Evolutionary conservation across 2,797 vertebrate species (phyloP).

Genomic region (Macropus fuliginosus): DNA sequence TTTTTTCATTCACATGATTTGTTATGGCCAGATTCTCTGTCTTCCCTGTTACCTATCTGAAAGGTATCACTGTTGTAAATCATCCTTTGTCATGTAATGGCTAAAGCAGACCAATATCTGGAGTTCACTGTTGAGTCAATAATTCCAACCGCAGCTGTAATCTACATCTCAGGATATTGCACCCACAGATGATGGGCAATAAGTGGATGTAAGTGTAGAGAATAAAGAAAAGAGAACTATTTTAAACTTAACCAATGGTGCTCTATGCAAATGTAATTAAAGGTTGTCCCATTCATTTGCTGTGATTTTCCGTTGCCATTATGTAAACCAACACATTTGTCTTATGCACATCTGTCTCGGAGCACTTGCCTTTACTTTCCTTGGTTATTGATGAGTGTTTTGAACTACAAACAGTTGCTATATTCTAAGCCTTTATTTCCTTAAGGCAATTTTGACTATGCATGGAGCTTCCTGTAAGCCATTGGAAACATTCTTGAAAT

Average conservation of each 20-base stretch:
- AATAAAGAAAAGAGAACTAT: constrained; percentile 49
- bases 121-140: constrained; percentile 17
- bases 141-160: not conserved
- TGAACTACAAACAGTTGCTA: constrained; percentile 51
- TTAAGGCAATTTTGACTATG: constrained; percentile 67
- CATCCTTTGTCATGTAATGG: not conserved
- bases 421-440: constrained; percentile 62
- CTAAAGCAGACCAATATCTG: constrained; percentile 1
- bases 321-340: constrained; percentile 38
- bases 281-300: constrained; percentile 53
- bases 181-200: constrained; percentile 2
- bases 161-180: constrained; percentile 28
- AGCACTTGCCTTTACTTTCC: constrained; percentile 50
- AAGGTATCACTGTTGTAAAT: constrained; percentile 12
- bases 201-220: constrained; percentile 40
- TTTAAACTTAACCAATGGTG: constrained; percentile 53
- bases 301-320: constrained; percentile 63
- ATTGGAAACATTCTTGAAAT: constrained; percentile 60
- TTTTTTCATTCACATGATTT: not conserved
- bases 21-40: not conserved
- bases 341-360: constrained; percentile 27
- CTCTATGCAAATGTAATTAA: constrained; percentile 53
- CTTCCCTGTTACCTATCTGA: not conserved
- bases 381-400: constrained; percentile 46
- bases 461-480: constrained; percentile 54